These are phyloP conservation scores for Peromyscus leucopus DNA, from an alignment of 2,113 vertebrate species.

Conservation along the genomic window DNA sequence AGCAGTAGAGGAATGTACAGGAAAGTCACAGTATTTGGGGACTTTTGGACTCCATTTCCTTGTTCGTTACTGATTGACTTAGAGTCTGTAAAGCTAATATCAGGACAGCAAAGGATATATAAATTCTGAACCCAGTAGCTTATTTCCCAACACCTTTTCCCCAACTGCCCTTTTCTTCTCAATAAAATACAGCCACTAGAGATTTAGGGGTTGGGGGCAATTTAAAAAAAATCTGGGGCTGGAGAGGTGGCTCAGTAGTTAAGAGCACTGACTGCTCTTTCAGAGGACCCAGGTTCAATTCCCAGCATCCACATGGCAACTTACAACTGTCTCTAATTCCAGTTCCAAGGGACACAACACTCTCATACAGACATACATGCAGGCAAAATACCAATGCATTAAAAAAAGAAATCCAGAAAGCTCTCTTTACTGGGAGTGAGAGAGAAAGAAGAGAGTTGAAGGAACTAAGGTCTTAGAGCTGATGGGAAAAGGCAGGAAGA, in stretches of 20 bases:
- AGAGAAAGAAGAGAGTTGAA: neutral
- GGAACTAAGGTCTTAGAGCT: neutral
- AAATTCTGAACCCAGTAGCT: neutral
- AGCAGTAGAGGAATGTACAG: neutral
- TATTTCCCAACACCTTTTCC: neutral
- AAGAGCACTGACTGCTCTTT: too few species aligned
- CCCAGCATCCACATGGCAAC: too few species aligned
- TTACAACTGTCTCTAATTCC: too few species aligned
- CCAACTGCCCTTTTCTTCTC: neutral
- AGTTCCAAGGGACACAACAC: too few species aligned
- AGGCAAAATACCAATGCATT: too few species aligned
- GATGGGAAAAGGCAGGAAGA: neutral
- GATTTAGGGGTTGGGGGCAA: neutral
- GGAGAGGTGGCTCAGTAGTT: too few species aligned
- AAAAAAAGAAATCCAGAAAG: neutral
- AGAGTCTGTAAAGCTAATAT: neutral
- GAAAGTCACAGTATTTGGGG: neutral
- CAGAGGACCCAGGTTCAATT: too few species aligned
- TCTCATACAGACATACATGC: too few species aligned
- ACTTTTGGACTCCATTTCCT: neutral
- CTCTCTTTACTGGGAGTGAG: neutral
- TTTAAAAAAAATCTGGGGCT: neutral
- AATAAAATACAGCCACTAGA: neutral
- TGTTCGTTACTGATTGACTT: constrained; percentile 23
- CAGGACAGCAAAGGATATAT: neutral